Conservation (phyloP, 1,140 invertebrate species). For the Polyergus mexicanus region DNA sequence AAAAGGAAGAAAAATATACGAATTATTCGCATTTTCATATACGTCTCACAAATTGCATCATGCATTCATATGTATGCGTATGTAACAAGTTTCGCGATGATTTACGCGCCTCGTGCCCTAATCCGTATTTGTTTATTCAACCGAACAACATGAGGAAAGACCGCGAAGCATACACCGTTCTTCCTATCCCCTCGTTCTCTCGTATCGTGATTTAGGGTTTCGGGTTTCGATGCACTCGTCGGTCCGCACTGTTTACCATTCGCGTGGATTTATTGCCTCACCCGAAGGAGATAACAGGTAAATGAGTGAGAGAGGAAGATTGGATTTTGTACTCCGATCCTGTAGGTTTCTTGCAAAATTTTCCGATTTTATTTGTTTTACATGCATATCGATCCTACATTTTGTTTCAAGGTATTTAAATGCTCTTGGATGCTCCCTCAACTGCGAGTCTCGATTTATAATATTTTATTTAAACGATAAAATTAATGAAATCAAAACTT, state of each 20-base stretch:
- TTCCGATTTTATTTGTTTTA: not conserved
- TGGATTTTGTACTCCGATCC: constrained; percentile 76
- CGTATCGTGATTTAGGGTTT: constrained; percentile 84
- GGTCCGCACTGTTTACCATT: constrained; percentile 82
- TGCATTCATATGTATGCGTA: constrained; percentile 38
- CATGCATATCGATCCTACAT: not conserved
- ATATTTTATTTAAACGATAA: not conserved
- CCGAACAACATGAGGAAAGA: constrained; percentile 79
- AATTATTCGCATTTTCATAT: too few relatives aligned
- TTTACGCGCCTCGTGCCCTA: constrained; percentile 83
- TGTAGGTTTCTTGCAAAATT: constrained; percentile 24
- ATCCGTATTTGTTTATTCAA: constrained; percentile 87
- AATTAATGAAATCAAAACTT: too few relatives aligned
- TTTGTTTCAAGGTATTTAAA: not conserved
- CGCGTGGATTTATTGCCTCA: constrained; percentile 83
- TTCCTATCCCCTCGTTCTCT: constrained; percentile 53
- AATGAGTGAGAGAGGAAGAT: constrained; percentile 76
- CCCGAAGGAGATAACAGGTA: constrained; percentile 69
- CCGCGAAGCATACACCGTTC: constrained; percentile 70
- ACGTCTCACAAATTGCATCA: constrained; percentile 55
- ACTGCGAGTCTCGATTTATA: not conserved
- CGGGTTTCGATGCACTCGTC: constrained; percentile 84
- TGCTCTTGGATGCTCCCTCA: too few relatives aligned
- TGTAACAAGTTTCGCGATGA: constrained; percentile 85
- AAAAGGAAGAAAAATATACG: not conserved